Conservation (phyloP, 1,140 invertebrate genomes). For the Drosophila takahashii region DNA sequence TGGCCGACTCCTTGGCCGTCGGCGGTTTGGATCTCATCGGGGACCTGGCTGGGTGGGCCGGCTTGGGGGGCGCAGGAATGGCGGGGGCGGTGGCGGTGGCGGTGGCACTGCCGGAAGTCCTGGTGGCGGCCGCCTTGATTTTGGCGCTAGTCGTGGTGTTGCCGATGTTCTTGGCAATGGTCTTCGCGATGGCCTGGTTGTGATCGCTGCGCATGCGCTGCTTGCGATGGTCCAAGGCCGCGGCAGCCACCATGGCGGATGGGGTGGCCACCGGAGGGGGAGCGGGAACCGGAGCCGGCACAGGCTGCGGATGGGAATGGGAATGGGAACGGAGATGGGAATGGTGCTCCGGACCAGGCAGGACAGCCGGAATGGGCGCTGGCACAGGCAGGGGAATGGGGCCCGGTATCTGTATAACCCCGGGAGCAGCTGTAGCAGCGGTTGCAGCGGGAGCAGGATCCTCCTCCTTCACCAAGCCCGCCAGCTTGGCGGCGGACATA, state of each 20-base stretch:
- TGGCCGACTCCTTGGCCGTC: not conserved
- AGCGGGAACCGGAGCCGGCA: not conserved
- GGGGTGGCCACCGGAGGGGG: not conserved
- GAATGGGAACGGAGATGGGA: not conserved
- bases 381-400: conserved; percentile 19
- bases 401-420: conserved; percentile 4
- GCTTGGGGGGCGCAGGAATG: not conserved
- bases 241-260: not conserved
- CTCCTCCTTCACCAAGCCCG: too few species aligned
- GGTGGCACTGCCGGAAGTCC: not conserved
- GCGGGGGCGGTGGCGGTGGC: not conserved
- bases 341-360: not conserved
- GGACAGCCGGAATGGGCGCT: conserved; percentile 4
- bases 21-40: not conserved
- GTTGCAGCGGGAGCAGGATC: not conserved
- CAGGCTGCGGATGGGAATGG: not conserved
- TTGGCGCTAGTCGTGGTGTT: not conserved
- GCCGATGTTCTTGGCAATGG: not conserved
- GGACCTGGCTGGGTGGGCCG: too few species aligned
- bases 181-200: not conserved
- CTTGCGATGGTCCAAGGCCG: not conserved
- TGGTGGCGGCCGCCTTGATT: too few species aligned
- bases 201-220: not conserved
- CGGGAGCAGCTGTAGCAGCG: not conserved
- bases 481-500: not conserved